Base-by-base conservation (phyloP, 2,797 vertebrate genomes). In the Notolabrus celidotus region DNA sequence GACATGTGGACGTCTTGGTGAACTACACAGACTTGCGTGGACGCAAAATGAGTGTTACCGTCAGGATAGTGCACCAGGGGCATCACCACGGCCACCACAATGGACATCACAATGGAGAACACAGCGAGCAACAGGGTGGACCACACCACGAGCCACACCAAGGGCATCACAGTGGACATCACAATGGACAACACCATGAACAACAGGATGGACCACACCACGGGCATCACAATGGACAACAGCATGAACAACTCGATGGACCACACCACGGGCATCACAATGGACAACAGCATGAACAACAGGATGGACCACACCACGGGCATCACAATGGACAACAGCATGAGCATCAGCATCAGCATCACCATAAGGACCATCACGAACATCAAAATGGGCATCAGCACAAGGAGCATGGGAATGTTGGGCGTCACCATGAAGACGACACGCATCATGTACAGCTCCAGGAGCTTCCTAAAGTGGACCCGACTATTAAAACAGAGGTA, bases 1-100 rank as follows among this genome's bases (percentile, higher is more conserved):
- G 85, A 14, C 66, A 87, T 4, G 25, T 5, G 15, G 49, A 79
- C 7, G 91, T 95, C 52, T 17, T 22, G 8, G 41, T 94, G 57
- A 58, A 86, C 10, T 56, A 77, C 20, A 86, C 79, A 89, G 86
- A 89, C 66, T 79, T 77, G 0, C 54, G 60, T 0, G 88, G 90
- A 22, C 56, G 2, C 55, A 92, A 84, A 76, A 55, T 81, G 0
- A 89, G 67, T 0, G 65, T 84, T 42, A 52, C 39, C 29, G 81
- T 92, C 41, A 83, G 34, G 27, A 34, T 94, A 20, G 11, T 86
- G 50, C 29, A 43, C 27, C 7, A 33, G 4, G 15, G 15, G 2
- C 16, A 59, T 5, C 45, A 72, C 3, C 33, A 42, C 11, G 31
- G 31, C 2, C 41, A 43, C 19, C 41, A 43, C 7, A n/a, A 20